These are phyloP conservation scores for Bungarus multicinctus DNA, from an alignment of 2,113 vertebrate genomes.

Conservation along the genomic window DNA sequence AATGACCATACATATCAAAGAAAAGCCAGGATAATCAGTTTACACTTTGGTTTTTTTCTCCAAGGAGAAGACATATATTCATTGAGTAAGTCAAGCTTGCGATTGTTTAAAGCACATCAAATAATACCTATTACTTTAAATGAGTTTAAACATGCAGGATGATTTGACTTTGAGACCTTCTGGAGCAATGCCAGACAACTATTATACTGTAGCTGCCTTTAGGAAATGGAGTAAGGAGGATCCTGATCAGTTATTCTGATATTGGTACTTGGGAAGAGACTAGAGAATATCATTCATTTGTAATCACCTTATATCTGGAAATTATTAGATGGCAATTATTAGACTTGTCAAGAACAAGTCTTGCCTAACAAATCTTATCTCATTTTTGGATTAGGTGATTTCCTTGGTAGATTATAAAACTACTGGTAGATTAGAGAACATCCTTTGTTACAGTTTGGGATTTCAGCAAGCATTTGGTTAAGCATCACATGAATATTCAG, in stretches of 20 bases:
- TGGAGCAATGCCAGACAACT: background rate
- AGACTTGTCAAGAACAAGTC: background rate
- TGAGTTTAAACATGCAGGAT: background rate
- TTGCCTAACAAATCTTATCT: background rate
- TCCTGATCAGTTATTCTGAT: background rate
- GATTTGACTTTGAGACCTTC: background rate
- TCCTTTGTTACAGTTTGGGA: background rate
- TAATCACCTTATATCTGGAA: background rate
- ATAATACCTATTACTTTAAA: background rate
- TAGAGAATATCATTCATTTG: background rate
- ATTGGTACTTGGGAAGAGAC: background rate
- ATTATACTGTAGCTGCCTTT: background rate
- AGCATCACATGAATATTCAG: background rate
- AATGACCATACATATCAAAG: background rate
- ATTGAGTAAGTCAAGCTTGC: background rate
- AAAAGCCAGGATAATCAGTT: background rate
- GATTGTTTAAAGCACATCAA: background rate
- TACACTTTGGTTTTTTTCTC: background rate
- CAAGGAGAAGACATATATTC: background rate
- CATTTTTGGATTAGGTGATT: background rate
- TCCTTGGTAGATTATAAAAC: background rate
- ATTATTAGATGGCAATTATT: background rate
- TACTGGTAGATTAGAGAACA: background rate
- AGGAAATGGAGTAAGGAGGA: background rate
- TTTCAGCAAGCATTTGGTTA: background rate